Conservation (phyloP, 2,113 vertebrate species). For the Numenius arquata region DNA sequence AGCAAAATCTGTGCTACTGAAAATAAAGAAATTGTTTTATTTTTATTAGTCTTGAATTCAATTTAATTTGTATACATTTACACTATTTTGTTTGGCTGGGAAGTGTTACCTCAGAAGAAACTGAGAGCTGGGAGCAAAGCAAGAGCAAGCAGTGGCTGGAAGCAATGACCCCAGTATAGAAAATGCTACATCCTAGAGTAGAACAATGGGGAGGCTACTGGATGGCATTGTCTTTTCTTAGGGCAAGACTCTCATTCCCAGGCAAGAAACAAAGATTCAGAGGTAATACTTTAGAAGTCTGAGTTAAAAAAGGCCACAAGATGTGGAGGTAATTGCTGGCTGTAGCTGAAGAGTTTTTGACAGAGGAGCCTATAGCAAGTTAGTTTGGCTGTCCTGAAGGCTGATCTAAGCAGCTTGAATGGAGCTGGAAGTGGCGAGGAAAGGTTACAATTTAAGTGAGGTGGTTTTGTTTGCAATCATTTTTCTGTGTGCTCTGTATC, state of each 20-base stretch:
- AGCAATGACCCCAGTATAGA: neutral
- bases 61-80: fast-evolving
- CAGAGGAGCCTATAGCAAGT: neutral
- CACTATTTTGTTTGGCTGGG: too few species aligned
- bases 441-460: neutral
- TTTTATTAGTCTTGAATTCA: neutral
- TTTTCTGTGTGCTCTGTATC: neutral
- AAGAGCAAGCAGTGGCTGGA: neutral
- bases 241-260: neutral
- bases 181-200: neutral
- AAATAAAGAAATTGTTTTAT: neutral
- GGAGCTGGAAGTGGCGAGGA: fast-evolving
- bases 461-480: neutral
- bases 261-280: neutral
- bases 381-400: neutral
- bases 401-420: neutral
- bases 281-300: too few species aligned
- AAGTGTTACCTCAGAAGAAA: neutral
- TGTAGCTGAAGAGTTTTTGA: neutral
- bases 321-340: fast-evolving
- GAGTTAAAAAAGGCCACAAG: neutral
- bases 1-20: neutral
- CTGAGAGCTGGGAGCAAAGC: neutral
- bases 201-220: neutral
- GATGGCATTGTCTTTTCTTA: neutral